Conservation (phyloP, 2,888 invertebrate species). For the Enchytraeus crypticus region DNA sequence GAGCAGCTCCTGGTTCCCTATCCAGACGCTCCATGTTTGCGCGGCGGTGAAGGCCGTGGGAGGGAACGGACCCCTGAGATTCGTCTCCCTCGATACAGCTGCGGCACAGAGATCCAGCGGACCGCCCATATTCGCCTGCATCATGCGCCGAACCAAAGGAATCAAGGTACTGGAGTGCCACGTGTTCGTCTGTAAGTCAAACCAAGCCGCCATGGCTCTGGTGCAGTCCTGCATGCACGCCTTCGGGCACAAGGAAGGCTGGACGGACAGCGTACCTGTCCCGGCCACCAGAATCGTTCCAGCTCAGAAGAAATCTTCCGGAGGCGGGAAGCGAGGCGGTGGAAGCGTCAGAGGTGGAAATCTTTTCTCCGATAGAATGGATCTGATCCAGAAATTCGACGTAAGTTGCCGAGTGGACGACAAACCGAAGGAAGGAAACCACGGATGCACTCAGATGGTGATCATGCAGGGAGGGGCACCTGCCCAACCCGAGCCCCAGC, state of each 20-base stretch:
- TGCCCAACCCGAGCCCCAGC: no score
- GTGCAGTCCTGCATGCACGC: constrained; percentile 96
- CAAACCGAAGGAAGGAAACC: constrained; percentile 11
- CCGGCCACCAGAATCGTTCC: background rate
- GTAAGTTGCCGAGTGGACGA: constrained; percentile 11
- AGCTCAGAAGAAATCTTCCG: background rate
- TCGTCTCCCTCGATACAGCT: constrained; percentile 41
- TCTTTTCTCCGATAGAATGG: background rate
- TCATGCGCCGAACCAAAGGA: constrained; percentile 42
- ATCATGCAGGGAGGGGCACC: no score
- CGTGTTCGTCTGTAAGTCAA: constrained; percentile 54
- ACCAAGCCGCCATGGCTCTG: constrained; percentile 92
- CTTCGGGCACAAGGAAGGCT: constrained; percentile 65
- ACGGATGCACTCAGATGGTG: no score
- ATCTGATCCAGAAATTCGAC: background rate
- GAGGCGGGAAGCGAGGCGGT: no score
- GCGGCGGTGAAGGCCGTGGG: constrained; percentile 43
- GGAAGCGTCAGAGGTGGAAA: background rate
- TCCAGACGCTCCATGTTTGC: constrained; percentile 41
- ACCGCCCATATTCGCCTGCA: constrained; percentile 46
- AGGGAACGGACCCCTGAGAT: constrained; percentile 28
- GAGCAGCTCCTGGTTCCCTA: constrained; percentile 44
- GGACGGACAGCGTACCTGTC: constrained; percentile 20
- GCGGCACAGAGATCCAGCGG: constrained; percentile 28
- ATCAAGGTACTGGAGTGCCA: constrained; percentile 45